phyloP scores from a whole-genome alignment of 2,888 invertebrate species.

The Nephrotoma guestfalica region DNA sequence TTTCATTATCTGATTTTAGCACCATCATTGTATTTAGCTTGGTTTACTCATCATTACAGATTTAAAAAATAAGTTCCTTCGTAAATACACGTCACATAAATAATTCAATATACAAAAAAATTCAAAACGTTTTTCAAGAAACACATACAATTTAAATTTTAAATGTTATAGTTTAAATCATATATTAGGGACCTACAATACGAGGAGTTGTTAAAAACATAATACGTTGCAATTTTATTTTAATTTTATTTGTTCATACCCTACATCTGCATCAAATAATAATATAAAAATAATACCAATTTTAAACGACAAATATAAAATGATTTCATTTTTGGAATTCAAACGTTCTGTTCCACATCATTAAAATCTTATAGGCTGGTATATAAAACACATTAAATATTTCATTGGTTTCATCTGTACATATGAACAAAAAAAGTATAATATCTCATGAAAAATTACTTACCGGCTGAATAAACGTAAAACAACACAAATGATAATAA shows the following conservation, averaged over 20 bases:
- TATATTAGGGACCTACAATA: background rate
- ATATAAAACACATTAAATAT: background rate
- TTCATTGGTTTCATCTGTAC: background rate
- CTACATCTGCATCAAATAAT: background rate
- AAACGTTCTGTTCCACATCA: constrained; percentile 16
- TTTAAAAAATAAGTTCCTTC: background rate
- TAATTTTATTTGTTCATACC: background rate
- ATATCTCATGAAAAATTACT: constrained; percentile 25
- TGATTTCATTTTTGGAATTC: background rate
- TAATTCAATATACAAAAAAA: background rate
- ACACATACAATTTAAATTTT: background rate
- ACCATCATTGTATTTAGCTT: too few species aligned
- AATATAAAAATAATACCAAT: background rate
- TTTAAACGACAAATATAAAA: constrained; percentile 17
- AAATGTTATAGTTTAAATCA: background rate
- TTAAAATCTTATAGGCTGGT: background rate
- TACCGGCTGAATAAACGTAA: constrained; percentile 85
- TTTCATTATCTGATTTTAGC: too few species aligned
- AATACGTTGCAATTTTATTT: background rate
- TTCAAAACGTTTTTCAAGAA: background rate
- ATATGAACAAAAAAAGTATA: constrained; percentile 1
- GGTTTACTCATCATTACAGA: too few species aligned
- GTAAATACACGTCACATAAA: background rate
- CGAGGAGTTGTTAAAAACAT: background rate
- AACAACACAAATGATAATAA: constrained; percentile 84